Evolutionary conservation across 2,888 invertebrate genomes (phyloP).

Genomic region (Hypomecis punctinalis): DNA sequence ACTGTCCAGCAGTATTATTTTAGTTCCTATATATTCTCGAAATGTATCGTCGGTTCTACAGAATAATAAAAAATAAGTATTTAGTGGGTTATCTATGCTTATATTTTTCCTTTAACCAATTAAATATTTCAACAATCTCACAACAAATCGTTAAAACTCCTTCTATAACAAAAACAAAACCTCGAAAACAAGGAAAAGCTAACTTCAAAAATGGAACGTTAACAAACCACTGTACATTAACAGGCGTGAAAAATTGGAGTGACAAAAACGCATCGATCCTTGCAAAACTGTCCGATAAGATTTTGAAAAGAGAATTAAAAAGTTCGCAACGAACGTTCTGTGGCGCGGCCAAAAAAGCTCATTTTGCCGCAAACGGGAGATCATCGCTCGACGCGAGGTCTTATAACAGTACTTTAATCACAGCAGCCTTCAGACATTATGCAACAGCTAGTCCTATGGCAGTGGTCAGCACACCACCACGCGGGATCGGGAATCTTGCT

Average conservation of each 20-base stretch:
- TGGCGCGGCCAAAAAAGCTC: slow-evolving; percentile 71
- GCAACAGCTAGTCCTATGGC: slow-evolving; percentile 78
- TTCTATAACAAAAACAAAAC: neutral
- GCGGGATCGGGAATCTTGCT: slow-evolving; percentile 56
- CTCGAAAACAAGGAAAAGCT: slow-evolving; percentile 20
- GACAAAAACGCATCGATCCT: slow-evolving; percentile 42
- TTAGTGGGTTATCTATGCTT: too few relatives aligned
- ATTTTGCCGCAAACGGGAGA: slow-evolving; percentile 79
- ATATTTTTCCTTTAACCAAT: too few relatives aligned
- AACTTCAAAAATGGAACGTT: slow-evolving; percentile 15
- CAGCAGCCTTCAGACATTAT: slow-evolving; percentile 74
- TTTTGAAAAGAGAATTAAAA: slow-evolving; percentile 25
- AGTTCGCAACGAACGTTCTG: slow-evolving; percentile 52
- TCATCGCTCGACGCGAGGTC: slow-evolving; percentile 80
- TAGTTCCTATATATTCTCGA: too few relatives aligned
- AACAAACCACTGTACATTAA: slow-evolving; percentile 23
- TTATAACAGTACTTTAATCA: slow-evolving; percentile 82
- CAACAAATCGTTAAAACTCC: too few relatives aligned
- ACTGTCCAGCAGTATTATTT: too few relatives aligned
- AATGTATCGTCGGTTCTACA: too few relatives aligned
- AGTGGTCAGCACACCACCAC: slow-evolving; percentile 68
- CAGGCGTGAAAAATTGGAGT: slow-evolving; percentile 36
- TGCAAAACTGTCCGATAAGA: slow-evolving; percentile 8
- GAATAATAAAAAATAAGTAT: too few relatives aligned
- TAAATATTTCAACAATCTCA: too few relatives aligned